Evolutionary conservation across 2,797 vertebrate genomes (phyloP).

Genomic region (Clarias platycephalus): DNA sequence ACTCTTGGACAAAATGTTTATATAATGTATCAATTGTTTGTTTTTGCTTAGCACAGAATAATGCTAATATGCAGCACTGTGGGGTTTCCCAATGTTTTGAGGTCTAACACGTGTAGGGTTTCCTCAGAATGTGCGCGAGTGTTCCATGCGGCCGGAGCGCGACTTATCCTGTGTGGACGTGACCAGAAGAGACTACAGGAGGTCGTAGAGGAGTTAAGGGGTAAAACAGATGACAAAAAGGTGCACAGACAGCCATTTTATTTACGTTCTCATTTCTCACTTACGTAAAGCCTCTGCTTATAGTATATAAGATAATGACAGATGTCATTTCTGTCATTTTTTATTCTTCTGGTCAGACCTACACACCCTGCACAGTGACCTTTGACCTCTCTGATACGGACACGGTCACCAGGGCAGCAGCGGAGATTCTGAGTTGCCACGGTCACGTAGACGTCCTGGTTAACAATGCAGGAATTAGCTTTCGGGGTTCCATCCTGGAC

Average conservation of each 20-base stretch:
- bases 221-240: constrained; percentile 55
- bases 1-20: not conserved
- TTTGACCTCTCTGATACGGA: constrained; percentile 85
- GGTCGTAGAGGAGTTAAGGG: constrained; percentile 76
- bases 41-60: not conserved
- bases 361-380: constrained; percentile 76
- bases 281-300: not conserved
- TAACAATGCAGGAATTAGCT: constrained; percentile 96
- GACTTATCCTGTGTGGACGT: constrained; percentile 88
- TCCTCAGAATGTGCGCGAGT: constrained; percentile 85
- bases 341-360: constrained; percentile 59
- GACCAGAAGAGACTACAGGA: constrained; percentile 78
- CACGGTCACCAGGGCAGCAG: constrained; percentile 71
- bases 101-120: not conserved
- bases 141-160: constrained; percentile 85
- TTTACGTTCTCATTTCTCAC: not conserved
- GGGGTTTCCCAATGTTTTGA: not conserved
- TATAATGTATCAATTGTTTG: not conserved
- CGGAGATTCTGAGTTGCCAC: constrained; percentile 83
- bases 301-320: not conserved
- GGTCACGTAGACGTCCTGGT: constrained; percentile 89
- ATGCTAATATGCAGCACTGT: not conserved
- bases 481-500: constrained; percentile 84
- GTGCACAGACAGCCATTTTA: constrained; percentile 55
- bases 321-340: not conserved